phyloP scores from a whole-genome alignment of 1,140 invertebrate species.

The Aphelinus certus region DNA sequence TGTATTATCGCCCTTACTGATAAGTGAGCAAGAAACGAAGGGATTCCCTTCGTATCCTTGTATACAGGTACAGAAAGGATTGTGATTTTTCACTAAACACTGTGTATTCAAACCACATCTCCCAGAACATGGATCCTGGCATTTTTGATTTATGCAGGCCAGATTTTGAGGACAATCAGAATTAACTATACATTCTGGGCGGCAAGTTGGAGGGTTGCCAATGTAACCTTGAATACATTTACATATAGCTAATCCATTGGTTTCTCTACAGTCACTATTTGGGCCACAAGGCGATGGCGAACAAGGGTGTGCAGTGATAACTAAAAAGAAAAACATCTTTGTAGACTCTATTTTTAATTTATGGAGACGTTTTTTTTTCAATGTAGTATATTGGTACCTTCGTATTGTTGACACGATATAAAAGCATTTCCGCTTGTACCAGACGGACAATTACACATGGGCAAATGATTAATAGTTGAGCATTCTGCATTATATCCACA shows the following conservation, averaged over 20 bases:
- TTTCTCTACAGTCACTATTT: slow-evolving; percentile 75
- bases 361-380: slow-evolving; percentile 45
- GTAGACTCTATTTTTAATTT: not conserved
- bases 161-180: slow-evolving; percentile 58
- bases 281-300: slow-evolving; percentile 77
- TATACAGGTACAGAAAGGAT: slow-evolving; percentile 69
- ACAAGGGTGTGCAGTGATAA: slow-evolving; percentile 58
- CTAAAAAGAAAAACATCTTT: slow-evolving; percentile 29
- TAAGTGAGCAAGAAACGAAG: slow-evolving; percentile 60
- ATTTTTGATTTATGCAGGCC: slow-evolving; percentile 62
- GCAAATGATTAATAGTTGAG: slow-evolving; percentile 76
- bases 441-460: slow-evolving; percentile 76
- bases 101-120: slow-evolving; percentile 61
- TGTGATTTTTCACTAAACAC: slow-evolving; percentile 62
- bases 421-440: slow-evolving; percentile 80
- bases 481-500: slow-evolving; percentile 73
- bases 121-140: slow-evolving; percentile 60
- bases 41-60: slow-evolving; percentile 70
- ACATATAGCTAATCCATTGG: slow-evolving; percentile 69
- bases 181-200: slow-evolving; percentile 67
- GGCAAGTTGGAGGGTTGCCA: slow-evolving; percentile 72
- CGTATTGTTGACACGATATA: slow-evolving; percentile 66
- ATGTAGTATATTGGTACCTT: slow-evolving; percentile 46
- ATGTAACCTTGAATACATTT: slow-evolving; percentile 72
- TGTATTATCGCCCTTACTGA: slow-evolving; percentile 39